Evolutionary conservation across 1,140 invertebrate species (phyloP).

Genomic region (Planococcus citri): DNA sequence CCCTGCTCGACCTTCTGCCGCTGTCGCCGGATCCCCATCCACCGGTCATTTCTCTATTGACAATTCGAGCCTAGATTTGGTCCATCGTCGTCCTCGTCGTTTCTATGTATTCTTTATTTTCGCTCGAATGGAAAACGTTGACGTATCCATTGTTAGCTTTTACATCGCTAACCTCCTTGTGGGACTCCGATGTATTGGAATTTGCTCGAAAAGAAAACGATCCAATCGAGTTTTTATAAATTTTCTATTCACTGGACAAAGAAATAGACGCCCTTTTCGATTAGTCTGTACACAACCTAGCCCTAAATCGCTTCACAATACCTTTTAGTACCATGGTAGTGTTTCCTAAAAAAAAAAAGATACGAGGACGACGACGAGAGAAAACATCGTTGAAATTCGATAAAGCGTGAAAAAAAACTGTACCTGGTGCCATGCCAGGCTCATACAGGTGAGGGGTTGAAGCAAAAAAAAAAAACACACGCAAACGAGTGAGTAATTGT

Average conservation of each 20-base stretch:
- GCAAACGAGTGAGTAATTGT: too few relatives aligned
- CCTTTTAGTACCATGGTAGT: too few relatives aligned
- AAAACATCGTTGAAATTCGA: not conserved
- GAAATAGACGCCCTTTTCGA: not conserved
- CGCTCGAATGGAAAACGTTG: conserved; percentile 6
- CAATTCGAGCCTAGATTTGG: conserved; percentile 11
- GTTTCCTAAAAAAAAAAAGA: conserved; percentile 13
- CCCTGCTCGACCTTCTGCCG: too few relatives aligned
- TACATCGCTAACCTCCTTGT: not conserved
- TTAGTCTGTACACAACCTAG: not conserved
- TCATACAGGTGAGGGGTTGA: too few relatives aligned
- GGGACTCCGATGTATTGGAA: not conserved
- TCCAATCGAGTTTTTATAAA: not conserved
- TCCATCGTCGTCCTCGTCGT: not conserved
- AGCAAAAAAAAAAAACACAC: too few relatives aligned
- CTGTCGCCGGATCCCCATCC: not conserved
- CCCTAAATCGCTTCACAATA: not conserved
- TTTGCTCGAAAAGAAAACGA: conserved; percentile 15
- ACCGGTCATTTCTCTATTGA: conserved; percentile 10
- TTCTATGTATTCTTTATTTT: not conserved
- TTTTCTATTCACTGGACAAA: not conserved
- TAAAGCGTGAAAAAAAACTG: too few relatives aligned
- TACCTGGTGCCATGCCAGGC: too few relatives aligned
- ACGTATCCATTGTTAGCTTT: conserved; percentile 12
- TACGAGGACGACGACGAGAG: not conserved